These are phyloP conservation scores for Leptinotarsa juncta DNA, from an alignment of 2,888 invertebrate species.

Conservation along the genomic window DNA sequence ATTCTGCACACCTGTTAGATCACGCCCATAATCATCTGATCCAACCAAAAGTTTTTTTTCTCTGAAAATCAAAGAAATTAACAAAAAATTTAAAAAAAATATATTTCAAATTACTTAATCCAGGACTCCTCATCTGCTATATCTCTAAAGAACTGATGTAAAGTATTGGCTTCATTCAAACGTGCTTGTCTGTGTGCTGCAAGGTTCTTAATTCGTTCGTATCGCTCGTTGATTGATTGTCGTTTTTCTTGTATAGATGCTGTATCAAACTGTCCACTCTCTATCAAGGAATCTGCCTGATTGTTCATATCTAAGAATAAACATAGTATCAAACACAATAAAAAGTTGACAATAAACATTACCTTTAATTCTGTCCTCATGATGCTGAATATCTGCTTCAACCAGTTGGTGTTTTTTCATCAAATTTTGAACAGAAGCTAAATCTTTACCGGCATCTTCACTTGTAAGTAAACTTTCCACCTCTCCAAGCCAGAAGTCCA, in stretches of 20 bases:
- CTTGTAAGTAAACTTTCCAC: constrained; percentile 95
- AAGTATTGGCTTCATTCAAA: constrained; percentile 94
- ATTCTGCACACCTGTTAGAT: constrained; percentile 98
- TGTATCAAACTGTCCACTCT: constrained; percentile 97
- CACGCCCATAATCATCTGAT: constrained; percentile 98
- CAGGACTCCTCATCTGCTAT: constrained; percentile 99
- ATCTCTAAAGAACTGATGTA: constrained; percentile 99
- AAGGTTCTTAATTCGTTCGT: constrained; percentile 91
- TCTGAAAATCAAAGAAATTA: constrained; percentile 63
- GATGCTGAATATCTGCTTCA: constrained; percentile 97
- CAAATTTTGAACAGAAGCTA: constrained; percentile 97
- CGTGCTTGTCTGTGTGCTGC: constrained; percentile 93
- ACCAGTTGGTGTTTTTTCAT: constrained; percentile 99
- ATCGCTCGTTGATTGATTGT: constrained; percentile 95
- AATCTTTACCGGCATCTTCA: constrained; percentile 97
- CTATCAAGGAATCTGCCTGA: constrained; percentile 95
- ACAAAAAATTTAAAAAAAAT: neutral
- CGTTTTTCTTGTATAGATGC: constrained; percentile 96
- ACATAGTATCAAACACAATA: neutral
- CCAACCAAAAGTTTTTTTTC: constrained; percentile 98
- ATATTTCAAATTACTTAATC: constrained; percentile 74
- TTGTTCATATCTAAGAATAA: constrained; percentile 82
- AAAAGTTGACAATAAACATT: constrained; percentile 31
- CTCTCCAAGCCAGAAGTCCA: constrained; percentile 99
- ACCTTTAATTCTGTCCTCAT: constrained; percentile 93